Percentiles rank a stretch among this genome's conserved stretches.
Conservation (phyloP, 1,140 invertebrate genomes). For the Schlechtendalia chinensis region DNA sequence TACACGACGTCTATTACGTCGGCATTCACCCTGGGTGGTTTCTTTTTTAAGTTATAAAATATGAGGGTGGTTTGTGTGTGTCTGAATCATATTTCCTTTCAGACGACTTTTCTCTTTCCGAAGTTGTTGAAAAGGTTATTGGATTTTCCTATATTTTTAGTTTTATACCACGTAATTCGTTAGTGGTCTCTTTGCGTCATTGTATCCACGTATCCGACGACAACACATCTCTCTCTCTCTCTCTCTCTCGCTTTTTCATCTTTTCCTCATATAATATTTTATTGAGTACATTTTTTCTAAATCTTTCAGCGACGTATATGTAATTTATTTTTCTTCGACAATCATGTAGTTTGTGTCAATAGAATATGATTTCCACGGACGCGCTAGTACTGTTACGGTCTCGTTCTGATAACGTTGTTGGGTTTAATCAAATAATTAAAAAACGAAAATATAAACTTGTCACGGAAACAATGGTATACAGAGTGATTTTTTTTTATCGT, state of each 20-base stretch:
- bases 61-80: not conserved
- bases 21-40: not conserved
- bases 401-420: too few species aligned
- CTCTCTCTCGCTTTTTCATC: not conserved
- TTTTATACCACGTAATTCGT: slow-evolving; percentile 10
- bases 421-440: too few species aligned
- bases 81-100: not conserved
- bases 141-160: not conserved
- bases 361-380: too few species aligned
- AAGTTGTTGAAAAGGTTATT: not conserved
- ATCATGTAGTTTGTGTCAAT: not conserved
- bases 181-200: not conserved
- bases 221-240: not conserved
- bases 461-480: too few species aligned
- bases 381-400: too few species aligned
- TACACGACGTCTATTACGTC: not conserved
- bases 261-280: not conserved
- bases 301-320: not conserved
- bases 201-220: not conserved
- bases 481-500: too few species aligned
- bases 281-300: not conserved
- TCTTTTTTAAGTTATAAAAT: slow-evolving; percentile 1
- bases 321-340: not conserved
- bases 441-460: too few species aligned
- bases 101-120: not conserved